Evolutionary conservation across 2,113 vertebrate genomes (phyloP).

Genomic region (Xenotilapia flavipinnis): DNA sequence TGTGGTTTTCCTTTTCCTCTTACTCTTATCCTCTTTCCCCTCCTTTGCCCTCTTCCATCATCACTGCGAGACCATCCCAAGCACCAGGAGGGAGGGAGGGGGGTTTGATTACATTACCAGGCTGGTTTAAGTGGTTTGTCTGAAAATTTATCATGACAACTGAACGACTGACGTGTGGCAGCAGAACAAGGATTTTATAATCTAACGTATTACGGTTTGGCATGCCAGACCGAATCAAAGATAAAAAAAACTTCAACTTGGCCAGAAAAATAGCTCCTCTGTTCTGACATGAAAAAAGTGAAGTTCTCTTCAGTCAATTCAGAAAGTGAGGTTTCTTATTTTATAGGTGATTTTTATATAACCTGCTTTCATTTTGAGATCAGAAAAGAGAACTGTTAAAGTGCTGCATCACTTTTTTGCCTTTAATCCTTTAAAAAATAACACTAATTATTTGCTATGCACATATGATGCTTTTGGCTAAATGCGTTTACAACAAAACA

Average conservation of each 20-base stretch:
- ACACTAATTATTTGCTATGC: background rate
- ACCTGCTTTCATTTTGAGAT: background rate
- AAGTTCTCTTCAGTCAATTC: background rate
- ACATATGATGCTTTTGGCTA: background rate
- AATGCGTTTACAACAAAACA: background rate
- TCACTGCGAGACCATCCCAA: background rate
- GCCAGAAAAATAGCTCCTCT: background rate
- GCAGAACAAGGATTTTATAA: constrained; percentile 7
- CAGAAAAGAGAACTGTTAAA: background rate
- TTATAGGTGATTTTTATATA: background rate
- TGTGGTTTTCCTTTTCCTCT: constrained; percentile 13
- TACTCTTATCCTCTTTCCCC: background rate
- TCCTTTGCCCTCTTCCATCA: background rate
- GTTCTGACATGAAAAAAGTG: background rate
- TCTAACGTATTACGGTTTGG: constrained; percentile 1
- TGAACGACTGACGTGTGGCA: constrained; percentile 13
- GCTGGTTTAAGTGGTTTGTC: constrained; percentile 4
- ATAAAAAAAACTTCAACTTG: background rate
- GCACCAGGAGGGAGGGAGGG: background rate
- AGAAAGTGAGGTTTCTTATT: background rate
- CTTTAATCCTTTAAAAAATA: background rate
- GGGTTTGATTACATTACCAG: constrained; percentile 36
- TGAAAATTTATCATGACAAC: background rate
- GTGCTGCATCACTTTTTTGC: background rate
- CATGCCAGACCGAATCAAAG: background rate